phyloP scores from a whole-genome alignment of 2,888 invertebrate genomes.

The Aquatica leii region DNA sequence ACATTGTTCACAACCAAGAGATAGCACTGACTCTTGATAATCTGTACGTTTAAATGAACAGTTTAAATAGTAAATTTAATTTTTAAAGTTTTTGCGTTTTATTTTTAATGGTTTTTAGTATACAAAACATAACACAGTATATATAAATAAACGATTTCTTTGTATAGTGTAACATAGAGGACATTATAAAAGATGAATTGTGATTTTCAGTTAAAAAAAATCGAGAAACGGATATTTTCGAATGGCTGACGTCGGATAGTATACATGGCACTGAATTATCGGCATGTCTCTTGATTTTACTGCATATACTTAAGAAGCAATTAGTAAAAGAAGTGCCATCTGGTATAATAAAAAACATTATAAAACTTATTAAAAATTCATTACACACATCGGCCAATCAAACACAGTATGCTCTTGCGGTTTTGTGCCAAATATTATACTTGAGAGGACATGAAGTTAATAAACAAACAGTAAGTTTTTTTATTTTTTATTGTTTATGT shows the following conservation, averaged over 20 bases:
- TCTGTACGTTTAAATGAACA: no score
- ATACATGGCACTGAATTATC: slow-evolving; percentile 41
- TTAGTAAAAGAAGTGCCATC: slow-evolving; percentile 43
- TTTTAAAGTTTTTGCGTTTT: no score
- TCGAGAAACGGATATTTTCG: slow-evolving; percentile 29
- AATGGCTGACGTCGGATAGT: slow-evolving; percentile 27
- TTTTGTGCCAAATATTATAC: slow-evolving; percentile 52
- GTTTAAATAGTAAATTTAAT: no score
- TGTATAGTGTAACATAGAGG: no score
- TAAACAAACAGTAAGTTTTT: slow-evolving; percentile 48
- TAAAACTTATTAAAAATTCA: slow-evolving; percentile 45
- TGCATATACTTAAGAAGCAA: slow-evolving; percentile 51
- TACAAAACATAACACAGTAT: no score
- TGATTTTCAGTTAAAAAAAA: slow-evolving; percentile 29
- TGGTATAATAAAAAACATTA: slow-evolving; percentile 47
- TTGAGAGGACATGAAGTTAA: slow-evolving; percentile 42
- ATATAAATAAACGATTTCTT: no score
- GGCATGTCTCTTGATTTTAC: slow-evolving; percentile 47
- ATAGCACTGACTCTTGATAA: no score
- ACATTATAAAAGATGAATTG: no score
- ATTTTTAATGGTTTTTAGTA: no score
- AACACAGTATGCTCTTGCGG: slow-evolving; percentile 48
- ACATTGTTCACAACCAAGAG: no score
- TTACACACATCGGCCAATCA: slow-evolving; percentile 37
- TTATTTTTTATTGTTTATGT: neutral